A percentile compares a stretch with the other conserved stretches of the same genome.
phyloP scores from a whole-genome alignment of 1,140 invertebrate species.

The Dreissena polymorpha region DNA sequence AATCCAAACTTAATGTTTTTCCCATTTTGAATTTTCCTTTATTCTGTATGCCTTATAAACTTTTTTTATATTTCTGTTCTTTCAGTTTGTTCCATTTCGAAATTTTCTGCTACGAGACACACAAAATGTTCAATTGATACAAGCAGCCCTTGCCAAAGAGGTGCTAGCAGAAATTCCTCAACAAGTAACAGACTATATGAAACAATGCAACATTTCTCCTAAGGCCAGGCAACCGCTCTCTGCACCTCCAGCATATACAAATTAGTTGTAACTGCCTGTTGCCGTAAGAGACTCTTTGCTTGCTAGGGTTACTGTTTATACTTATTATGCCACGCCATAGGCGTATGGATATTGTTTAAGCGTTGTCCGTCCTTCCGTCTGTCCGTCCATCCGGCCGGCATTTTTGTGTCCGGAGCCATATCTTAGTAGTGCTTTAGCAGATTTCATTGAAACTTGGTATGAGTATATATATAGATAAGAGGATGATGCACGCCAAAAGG shows the following conservation, averaged over 20 bases:
- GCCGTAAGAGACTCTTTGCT: not conserved
- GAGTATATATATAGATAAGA: too few relatives aligned
- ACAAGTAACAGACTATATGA: conserved; percentile 84
- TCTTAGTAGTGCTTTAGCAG: too few relatives aligned
- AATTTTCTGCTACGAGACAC: conserved; percentile 77
- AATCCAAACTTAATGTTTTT: too few relatives aligned
- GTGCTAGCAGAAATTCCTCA: conserved; percentile 84
- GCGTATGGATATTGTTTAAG: too few relatives aligned
- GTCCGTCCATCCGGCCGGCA: too few relatives aligned
- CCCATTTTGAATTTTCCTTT: too few relatives aligned
- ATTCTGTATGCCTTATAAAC: too few relatives aligned
- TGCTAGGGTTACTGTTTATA: not conserved
- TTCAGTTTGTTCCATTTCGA: conserved; percentile 83
- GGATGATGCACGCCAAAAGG: too few relatives aligned
- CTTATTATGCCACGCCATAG: not conserved
- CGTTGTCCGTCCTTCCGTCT: too few relatives aligned
- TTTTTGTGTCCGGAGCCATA: too few relatives aligned
- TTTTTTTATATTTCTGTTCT: conserved; percentile 18
- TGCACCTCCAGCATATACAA: conserved; percentile 21
- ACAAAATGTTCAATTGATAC: conserved; percentile 63
- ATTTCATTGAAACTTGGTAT: too few relatives aligned
- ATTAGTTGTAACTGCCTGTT: not conserved
- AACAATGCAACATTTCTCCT: conserved; percentile 80
- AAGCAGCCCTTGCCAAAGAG: conserved; percentile 82
- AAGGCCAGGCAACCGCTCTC: conserved; percentile 55